Evolutionary conservation across 2,113 vertebrate species (phyloP), one percentile per base, ranked within the genome.

Genomic region (Sylvilagus bachmani): DNA sequence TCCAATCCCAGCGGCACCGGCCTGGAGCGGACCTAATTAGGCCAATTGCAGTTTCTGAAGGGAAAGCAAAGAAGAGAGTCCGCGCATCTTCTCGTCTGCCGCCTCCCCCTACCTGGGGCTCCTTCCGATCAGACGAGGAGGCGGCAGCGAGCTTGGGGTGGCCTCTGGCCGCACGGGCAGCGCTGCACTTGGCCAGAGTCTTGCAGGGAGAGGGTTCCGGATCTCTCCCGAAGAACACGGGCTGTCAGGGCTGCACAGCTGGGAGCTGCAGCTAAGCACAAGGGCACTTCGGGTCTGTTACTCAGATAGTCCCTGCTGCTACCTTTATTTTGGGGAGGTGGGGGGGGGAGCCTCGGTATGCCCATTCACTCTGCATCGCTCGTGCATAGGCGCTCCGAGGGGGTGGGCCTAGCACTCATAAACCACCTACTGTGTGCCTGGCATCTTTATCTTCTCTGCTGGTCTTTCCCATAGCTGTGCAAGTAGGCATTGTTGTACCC

Each of bases 21-120:
- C 12, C 74, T 6, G 38, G 86, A 36, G 55, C 92, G 91, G 92
- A 94, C 86, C 94, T 95, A 93, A 95, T 97, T 96, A 97, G 75
- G 95, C 90, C 93, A 49, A 96, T 95, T 97, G 92, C 88, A 80
- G 95, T 83, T 93, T 95, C 95, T 90, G 90, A 6, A 75, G 84
- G 90, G 96, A 91, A 62, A 81, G 58, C 66, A 11, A 21, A 31
- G 49, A 87, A 51, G 27, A n/a, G 33, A 38, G 17, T 38, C 17
- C 5, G 69, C 64, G 2, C 9, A 4, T 29, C 67, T 33, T 71
- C 94, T 55, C 2, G 1, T 16, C 71, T 13, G 31, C 81, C 4
- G 49, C 44, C 33, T 6, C 31, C 14, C 2, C 62, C 38, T 31
- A 2, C 12, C 67, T 67, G 17, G 5, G 9, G 24, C 33, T 53